Evolutionary conservation across 2,888 invertebrate genomes (phyloP).

Genomic region (Archips xylosteana): DNA sequence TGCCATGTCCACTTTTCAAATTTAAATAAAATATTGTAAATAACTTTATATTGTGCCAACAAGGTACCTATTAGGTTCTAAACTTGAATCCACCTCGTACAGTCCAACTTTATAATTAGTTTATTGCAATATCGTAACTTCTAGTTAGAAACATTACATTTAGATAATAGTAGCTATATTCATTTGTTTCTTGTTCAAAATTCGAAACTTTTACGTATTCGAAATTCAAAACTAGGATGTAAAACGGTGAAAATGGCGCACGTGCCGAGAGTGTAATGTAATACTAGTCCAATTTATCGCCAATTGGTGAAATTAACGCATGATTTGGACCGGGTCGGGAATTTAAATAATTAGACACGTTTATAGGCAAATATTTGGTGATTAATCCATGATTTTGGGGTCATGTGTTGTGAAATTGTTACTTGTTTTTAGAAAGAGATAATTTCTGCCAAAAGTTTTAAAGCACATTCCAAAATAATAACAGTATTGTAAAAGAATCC

Average conservation of each 20-base stretch:
- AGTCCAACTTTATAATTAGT: not conserved
- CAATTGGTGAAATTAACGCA: not conserved
- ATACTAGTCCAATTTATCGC: slow-evolving; percentile 1
- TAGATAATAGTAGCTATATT: not conserved
- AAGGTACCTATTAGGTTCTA: not conserved
- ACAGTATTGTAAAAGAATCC: too few species aligned
- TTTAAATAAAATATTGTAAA: too few species aligned
- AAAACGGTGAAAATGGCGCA: not conserved
- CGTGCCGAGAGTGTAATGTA: slow-evolving; percentile 2
- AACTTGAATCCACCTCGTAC: not conserved
- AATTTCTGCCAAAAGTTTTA: not conserved
- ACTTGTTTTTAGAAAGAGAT: not conserved
- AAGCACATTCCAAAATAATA: not conserved
- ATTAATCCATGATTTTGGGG: not conserved
- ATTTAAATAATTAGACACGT: not conserved
- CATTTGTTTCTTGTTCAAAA: not conserved
- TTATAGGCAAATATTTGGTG: not conserved
- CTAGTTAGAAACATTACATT: not conserved
- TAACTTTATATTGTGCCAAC: not conserved
- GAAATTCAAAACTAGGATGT: slow-evolving; percentile 4
- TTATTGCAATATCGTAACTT: slow-evolving; percentile 6
- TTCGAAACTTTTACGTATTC: not conserved
- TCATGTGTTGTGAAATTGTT: not conserved
- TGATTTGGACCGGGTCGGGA: not conserved
- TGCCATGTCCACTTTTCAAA: too few species aligned